A percentile compares a stretch with the other conserved stretches of the same genome.
These are phyloP conservation scores for Perca flavescens DNA, from an alignment of 2,113 vertebrate species.

Conservation along the genomic window DNA sequence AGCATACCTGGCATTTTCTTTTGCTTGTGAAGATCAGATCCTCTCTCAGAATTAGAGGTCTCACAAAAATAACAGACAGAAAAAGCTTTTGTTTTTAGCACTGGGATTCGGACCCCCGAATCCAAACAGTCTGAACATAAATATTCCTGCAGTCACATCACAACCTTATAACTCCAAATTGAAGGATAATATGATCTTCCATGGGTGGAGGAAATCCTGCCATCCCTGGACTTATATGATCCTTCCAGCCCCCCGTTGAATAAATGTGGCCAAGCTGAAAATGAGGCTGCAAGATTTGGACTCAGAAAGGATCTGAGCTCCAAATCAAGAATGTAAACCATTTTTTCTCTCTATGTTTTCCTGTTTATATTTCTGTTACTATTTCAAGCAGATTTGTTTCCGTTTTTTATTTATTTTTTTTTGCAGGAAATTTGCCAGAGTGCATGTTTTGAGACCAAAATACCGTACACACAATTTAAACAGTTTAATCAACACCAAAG, in stretches of 20 bases:
- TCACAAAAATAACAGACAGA: background rate
- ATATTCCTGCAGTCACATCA: conserved; percentile 68
- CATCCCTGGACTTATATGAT: conserved; percentile 59
- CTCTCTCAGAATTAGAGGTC: background rate
- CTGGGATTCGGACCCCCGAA: conserved; percentile 43
- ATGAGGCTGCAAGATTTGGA: conserved; percentile 25
- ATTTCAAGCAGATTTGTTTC: background rate
- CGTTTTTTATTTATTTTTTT: background rate
- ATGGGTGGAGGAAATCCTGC: conserved; percentile 53
- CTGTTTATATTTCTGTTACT: background rate
- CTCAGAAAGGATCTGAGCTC: background rate
- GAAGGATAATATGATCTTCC: conserved; percentile 66
- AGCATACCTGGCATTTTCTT: background rate
- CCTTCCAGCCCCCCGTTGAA: conserved; percentile 37
- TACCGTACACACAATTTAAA: background rate
- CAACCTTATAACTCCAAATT: conserved; percentile 70
- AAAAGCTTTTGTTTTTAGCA: background rate
- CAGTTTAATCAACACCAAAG: background rate
- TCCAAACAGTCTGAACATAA: conserved; percentile 58
- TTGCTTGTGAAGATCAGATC: conserved; percentile 1
- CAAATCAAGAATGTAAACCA: background rate
- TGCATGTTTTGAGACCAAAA: background rate
- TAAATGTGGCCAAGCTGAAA: conserved; percentile 56
- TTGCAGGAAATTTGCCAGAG: background rate
- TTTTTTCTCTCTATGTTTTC: background rate